Evolutionary conservation across 64 coral and sea anemone genomes (phyloP).

Genomic region (Stylophora pistillata): DNA sequence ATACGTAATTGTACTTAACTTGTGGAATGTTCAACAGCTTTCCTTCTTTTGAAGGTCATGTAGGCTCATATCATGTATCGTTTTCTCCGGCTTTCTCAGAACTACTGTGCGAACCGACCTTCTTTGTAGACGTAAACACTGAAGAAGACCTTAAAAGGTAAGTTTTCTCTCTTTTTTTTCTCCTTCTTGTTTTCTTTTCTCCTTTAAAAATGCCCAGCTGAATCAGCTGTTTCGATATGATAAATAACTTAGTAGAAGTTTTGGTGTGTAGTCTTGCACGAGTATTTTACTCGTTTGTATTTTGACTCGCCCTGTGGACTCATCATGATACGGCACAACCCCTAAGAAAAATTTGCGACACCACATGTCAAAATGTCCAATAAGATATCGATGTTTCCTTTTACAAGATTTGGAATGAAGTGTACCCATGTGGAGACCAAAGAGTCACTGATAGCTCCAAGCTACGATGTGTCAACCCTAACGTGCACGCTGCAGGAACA

Average conservation of each 20-base stretch:
- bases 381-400: background rate
- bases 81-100: slow-evolving; percentile 8
- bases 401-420: slow-evolving; percentile 55
- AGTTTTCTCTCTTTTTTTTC: background rate
- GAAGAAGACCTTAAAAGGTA: slow-evolving; percentile 44
- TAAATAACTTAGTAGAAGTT: too few relatives aligned
- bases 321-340: too few relatives aligned
- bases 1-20: too few relatives aligned
- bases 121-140: slow-evolving; percentile 41
- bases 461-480: slow-evolving; percentile 23
- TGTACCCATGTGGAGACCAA: slow-evolving; percentile 22
- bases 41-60: too few relatives aligned
- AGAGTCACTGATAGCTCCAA: slow-evolving; percentile 57
- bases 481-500: slow-evolving; percentile 68
- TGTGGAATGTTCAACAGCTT: too few relatives aligned
- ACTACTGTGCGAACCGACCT: slow-evolving; percentile 44
- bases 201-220: too few relatives aligned
- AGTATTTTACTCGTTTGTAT: too few relatives aligned
- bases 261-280: too few relatives aligned
- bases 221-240: too few relatives aligned
- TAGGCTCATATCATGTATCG: background rate
- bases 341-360: background rate
- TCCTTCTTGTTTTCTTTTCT: too few relatives aligned
- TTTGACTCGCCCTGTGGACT: too few relatives aligned
- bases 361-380: background rate